These are phyloP conservation scores for Paracentrotus lividus DNA, from an alignment of 53 echinoderm and acorn worm species.

Conservation along the genomic window DNA sequence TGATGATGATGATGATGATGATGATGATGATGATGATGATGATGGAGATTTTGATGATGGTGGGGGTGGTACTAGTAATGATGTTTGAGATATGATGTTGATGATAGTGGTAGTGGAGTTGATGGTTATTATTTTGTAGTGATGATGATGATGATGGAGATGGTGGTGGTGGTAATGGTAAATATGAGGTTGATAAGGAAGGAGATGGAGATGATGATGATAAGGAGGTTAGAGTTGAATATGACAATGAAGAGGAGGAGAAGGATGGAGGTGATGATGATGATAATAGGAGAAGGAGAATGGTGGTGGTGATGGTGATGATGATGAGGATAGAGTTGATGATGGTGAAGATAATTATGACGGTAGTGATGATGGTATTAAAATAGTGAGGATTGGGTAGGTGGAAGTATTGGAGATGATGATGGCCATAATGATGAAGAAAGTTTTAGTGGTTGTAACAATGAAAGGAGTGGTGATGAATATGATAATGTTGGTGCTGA, in stretches of 20 bases:
- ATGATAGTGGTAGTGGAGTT: neutral
- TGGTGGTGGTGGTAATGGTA: slow-evolving; percentile 39
- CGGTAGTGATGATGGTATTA: neutral
- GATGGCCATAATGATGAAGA: neutral
- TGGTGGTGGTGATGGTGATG: slow-evolving; percentile 34
- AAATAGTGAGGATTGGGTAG: too few relatives aligned
- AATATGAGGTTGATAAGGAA: neutral
- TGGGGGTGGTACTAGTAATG: neutral
- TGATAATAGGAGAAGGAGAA: neutral
- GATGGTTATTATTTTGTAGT: neutral
- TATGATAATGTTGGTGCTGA: neutral
- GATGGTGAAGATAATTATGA: slow-evolving; percentile 60
- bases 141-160: slow-evolving; percentile 63
- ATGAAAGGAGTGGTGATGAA: neutral
- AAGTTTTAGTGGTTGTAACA: neutral
- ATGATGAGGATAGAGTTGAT: neutral
- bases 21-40: neutral
- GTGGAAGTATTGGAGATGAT: neutral
- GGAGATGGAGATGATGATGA: neutral
- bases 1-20: neutral
- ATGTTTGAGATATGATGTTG: neutral
- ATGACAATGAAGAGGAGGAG: neutral
- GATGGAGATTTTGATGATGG: neutral
- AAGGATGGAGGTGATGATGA: neutral
- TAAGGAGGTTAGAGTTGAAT: neutral